phyloP scores from a whole-genome alignment of 1,140 invertebrate genomes.

The Thalassaphorura encarpata region DNA sequence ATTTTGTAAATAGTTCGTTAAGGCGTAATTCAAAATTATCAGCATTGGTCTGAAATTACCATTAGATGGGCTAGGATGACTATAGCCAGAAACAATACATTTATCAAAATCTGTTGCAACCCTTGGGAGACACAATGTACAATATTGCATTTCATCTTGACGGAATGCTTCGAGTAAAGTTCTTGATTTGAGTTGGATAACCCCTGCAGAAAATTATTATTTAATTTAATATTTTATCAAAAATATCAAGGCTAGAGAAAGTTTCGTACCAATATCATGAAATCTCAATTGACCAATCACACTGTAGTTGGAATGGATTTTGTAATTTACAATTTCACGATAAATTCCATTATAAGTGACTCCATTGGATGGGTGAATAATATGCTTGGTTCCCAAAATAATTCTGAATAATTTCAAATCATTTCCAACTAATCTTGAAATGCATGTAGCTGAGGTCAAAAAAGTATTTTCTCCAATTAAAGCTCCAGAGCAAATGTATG shows the following conservation, averaged over 20 bases:
- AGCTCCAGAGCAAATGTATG: constrained; percentile 27
- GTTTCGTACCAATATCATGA: constrained; percentile 26
- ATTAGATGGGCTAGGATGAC: constrained; percentile 21
- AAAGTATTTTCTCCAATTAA: constrained; percentile 14
- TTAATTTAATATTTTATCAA: no score
- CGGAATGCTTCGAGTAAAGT: no score
- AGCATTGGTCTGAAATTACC: neutral
- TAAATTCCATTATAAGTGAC: constrained; percentile 15
- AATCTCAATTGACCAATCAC: constrained; percentile 14
- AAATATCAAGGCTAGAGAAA: no score
- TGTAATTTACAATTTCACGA: constrained; percentile 6
- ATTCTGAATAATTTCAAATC: constrained; percentile 26
- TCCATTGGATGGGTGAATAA: constrained; percentile 21
- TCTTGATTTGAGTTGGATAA: no score
- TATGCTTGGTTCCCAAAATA: constrained; percentile 11
- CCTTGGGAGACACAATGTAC: constrained; percentile 16
- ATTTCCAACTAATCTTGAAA: constrained; percentile 20
- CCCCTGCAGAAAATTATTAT: no score
- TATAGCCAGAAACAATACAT: constrained; percentile 27
- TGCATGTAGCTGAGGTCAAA: constrained; percentile 27
- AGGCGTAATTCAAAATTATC: neutral
- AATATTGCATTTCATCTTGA: neutral
- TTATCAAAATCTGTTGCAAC: constrained; percentile 4
- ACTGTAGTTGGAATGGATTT: constrained; percentile 1
- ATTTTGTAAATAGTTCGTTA: neutral